A percentile compares a stretch with the other conserved stretches of the same genome.
These are phyloP conservation scores for Drosophila sulfurigaster DNA, from an alignment of 1,140 invertebrate genomes.

Conservation along the genomic window DNA sequence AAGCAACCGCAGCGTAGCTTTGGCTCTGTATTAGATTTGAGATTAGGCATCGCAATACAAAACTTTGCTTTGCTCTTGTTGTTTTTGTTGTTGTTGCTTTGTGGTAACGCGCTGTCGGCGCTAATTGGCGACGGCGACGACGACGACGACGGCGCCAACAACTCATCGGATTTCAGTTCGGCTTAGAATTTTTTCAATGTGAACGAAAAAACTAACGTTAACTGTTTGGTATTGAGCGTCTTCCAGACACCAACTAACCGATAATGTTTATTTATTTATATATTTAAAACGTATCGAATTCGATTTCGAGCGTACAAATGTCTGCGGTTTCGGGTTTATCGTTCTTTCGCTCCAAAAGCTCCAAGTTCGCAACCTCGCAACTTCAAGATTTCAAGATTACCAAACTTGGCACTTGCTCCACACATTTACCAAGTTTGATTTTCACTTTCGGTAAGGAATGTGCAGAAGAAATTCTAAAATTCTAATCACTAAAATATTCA, in stretches of 20 bases:
- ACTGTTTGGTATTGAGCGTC: constrained; percentile 29
- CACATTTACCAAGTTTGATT: constrained; percentile 40
- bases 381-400: constrained; percentile 20
- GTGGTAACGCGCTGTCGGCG: constrained; percentile 37
- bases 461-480: no score
- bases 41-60: constrained; percentile 36
- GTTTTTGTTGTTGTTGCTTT: constrained; percentile 29
- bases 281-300: constrained; percentile 41
- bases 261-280: constrained; percentile 21
- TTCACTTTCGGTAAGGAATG: no score
- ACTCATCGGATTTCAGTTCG: constrained; percentile 43
- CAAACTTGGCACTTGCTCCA: constrained; percentile 20
- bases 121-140: constrained; percentile 40
- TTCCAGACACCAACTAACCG: constrained; percentile 26
- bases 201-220: background rate
- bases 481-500: no score
- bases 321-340: constrained; percentile 39
- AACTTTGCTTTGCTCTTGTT: constrained; percentile 22
- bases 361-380: constrained; percentile 3
- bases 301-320: constrained; percentile 24
- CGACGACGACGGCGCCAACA: constrained; percentile 18
- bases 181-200: constrained; percentile 21
- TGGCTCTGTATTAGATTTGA: constrained; percentile 12
- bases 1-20: constrained; percentile 36
- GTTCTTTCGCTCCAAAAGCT: constrained; percentile 35